phyloP scores from a whole-genome alignment of 2,113 vertebrate genomes.

The Eulemur rufifrons region DNA sequence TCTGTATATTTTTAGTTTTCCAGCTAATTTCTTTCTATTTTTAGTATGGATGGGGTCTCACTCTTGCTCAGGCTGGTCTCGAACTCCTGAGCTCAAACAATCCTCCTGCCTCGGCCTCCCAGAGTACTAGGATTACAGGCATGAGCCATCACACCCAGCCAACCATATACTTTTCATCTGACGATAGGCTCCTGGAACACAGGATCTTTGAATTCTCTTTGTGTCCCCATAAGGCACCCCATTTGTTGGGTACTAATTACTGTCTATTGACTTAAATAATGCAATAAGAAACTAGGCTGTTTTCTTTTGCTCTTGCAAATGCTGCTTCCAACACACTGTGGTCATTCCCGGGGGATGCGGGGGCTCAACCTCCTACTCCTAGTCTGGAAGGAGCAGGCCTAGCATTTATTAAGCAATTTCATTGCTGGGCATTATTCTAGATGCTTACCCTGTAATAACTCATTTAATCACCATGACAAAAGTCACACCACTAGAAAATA shows the following conservation, averaged over 20 bases:
- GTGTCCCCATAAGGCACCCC: not conserved
- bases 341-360: not conserved
- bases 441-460: not conserved
- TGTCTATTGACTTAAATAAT: not conserved
- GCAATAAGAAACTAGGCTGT: not conserved
- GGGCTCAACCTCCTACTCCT: not conserved
- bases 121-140: too few species aligned
- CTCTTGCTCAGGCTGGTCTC: too few species aligned
- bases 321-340: not conserved
- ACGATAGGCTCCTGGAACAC: not conserved
- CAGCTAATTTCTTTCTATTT: too few species aligned
- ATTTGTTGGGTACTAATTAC: not conserved
- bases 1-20: too few species aligned
- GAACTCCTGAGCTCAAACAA: too few species aligned
- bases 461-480: not conserved
- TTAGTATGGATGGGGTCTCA: too few species aligned
- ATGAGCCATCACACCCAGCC: too few species aligned
- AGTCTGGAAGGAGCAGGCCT: not conserved
- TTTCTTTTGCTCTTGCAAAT: not conserved
- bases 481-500: not conserved
- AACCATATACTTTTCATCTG: not conserved
- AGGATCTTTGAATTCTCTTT: not conserved
- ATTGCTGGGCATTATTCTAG: not conserved
- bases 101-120: too few species aligned
- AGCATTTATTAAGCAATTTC: not conserved